Percentiles rank a stretch among this genome's conserved stretches.
These are phyloP conservation scores for Alauda arvensis DNA, from an alignment of 2,797 vertebrate genomes.

Conservation along the genomic window DNA sequence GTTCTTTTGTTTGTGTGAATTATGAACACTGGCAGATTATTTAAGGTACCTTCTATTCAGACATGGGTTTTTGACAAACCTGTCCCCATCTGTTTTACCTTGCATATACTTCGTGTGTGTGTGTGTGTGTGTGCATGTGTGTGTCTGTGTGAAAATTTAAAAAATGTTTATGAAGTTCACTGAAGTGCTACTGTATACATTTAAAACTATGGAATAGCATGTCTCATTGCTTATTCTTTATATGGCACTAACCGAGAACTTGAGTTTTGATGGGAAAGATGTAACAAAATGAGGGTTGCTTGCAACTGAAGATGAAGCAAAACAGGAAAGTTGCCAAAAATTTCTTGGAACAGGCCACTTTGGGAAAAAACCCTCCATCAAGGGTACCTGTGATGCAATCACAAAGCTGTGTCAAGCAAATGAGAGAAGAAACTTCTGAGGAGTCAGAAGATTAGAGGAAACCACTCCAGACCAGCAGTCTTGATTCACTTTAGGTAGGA, in stretches of 20 bases:
- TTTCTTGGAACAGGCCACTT: neutral
- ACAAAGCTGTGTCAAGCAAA: neutral
- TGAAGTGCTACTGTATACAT: neutral
- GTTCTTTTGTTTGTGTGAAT: neutral
- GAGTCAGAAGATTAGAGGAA: neutral
- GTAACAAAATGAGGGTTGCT: neutral
- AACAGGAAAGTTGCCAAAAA: neutral
- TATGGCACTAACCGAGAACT: neutral
- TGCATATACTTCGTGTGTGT: neutral
- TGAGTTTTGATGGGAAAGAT: neutral
- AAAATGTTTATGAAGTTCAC: neutral
- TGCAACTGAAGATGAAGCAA: neutral
- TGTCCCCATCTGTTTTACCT: neutral
- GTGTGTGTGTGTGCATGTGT: neutral
- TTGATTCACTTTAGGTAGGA: neutral
- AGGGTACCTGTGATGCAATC: neutral
- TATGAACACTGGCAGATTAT: neutral
- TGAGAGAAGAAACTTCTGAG: neutral
- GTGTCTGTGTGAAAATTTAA: neutral
- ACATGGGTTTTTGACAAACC: neutral
- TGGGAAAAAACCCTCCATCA: neutral
- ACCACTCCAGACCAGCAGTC: neutral
- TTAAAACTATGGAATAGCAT: neutral
- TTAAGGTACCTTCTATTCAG: neutral
- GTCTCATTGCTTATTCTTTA: neutral